phyloP scores from a whole-genome alignment of 1,140 invertebrate genomes.

The Pantala flavescens region DNA sequence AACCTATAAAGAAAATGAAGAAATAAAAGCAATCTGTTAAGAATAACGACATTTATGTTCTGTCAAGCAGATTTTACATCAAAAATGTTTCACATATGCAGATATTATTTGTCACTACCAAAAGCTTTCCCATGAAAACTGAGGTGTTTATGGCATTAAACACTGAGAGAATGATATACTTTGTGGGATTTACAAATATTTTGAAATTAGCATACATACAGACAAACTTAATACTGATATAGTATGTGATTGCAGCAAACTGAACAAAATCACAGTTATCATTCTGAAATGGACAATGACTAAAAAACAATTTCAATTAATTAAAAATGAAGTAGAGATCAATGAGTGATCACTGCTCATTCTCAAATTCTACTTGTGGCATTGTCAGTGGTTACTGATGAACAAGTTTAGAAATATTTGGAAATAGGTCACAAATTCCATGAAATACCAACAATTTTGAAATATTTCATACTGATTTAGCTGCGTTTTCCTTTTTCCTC shows the following conservation, averaged over 20 bases:
- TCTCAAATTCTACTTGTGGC: neutral
- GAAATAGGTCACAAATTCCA: neutral
- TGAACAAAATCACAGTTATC: neutral
- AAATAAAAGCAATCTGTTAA: neutral
- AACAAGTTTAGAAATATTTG: neutral
- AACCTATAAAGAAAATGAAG: too few relatives aligned
- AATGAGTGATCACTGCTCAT: neutral
- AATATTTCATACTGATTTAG: neutral
- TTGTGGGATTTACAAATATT: neutral
- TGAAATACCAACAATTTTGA: neutral
- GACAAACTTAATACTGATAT: neutral
- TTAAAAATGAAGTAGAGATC: too few relatives aligned
- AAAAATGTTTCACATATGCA: conserved; percentile 10
- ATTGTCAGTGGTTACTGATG: neutral
- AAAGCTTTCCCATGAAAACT: conserved; percentile 8
- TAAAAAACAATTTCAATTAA: neutral
- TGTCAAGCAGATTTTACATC: conserved; percentile 6
- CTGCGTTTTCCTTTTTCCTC: neutral
- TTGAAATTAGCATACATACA: neutral
- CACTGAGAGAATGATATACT: neutral
- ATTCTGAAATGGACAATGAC: neutral
- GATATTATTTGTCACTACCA: conserved; percentile 3
- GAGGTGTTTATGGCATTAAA: neutral
- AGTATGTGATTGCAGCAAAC: neutral
- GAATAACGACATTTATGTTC: conserved; percentile 7